Percentiles rank a stretch among this genome's conserved stretches.
Conservation (phyloP, 2,113 vertebrate genomes). For the Numenius arquata region DNA sequence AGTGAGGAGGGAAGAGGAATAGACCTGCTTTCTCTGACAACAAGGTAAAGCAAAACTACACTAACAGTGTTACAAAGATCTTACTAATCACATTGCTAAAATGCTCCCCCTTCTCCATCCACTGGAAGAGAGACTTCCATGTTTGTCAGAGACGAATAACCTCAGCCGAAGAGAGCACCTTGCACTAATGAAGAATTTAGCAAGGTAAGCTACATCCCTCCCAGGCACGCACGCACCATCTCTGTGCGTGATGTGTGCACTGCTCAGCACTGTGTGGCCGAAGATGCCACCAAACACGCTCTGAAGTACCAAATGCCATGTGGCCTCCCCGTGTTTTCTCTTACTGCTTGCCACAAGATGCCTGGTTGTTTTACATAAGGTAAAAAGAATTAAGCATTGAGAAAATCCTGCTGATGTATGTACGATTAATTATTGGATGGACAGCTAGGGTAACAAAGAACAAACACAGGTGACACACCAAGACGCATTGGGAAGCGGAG, state of each 20-base stretch:
- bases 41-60: background rate
- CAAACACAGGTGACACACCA: background rate
- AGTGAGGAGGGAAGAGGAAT: background rate
- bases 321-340: background rate
- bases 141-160: background rate
- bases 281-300: rapidly evolving
- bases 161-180: background rate
- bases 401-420: background rate
- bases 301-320: rapidly evolving
- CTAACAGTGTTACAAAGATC: background rate
- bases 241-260: too few species aligned
- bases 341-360: background rate
- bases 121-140: background rate
- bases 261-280: background rate
- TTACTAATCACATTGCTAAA: rapidly evolving
- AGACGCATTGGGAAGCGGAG: background rate
- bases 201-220: background rate
- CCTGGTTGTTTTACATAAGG: background rate
- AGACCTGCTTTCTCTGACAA: background rate
- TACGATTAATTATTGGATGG: background rate
- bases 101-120: background rate
- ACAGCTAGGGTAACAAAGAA: background rate
- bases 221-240: rapidly evolving
- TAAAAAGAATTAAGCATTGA: background rate
- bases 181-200: background rate